Percentiles rank a stretch among this genome's conserved stretches.
Conservation (phyloP, 2,888 invertebrate genomes). For the Synanthedon andrenaeformis region DNA sequence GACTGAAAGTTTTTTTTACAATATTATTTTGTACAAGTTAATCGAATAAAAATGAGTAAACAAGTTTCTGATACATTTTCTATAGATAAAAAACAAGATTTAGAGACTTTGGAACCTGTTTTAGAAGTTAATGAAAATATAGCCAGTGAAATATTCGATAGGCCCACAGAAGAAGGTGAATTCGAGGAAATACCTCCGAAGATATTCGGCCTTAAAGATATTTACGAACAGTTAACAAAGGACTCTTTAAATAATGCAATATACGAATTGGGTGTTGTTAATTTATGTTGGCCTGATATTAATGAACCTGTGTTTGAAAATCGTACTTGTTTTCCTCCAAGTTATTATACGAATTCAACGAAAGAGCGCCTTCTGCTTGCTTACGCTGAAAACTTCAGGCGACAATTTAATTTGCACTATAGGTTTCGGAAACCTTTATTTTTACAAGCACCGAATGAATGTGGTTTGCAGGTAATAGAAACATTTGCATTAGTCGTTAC, state of each 20-base stretch:
- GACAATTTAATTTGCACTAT: conserved; percentile 73
- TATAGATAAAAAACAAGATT: conserved; percentile 27
- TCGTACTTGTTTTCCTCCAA: conserved; percentile 71
- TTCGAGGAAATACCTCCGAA: conserved; percentile 44
- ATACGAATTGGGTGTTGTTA: conserved; percentile 72
- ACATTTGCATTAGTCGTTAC: conserved; percentile 1
- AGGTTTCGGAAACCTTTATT: conserved; percentile 75
- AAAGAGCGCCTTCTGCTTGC: conserved; percentile 80
- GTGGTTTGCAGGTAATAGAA: conserved; percentile 76
- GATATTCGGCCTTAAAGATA: conserved; percentile 41
- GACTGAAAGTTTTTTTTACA: too few relatives aligned
- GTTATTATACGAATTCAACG: conserved; percentile 74
- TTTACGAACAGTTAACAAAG: conserved; percentile 50
- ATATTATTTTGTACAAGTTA: too few relatives aligned
- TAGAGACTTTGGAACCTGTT: conserved; percentile 40
- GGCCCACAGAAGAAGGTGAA: conserved; percentile 32
- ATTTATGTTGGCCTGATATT: conserved; percentile 74
- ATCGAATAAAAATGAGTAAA: too few relatives aligned
- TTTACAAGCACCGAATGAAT: conserved; percentile 81
- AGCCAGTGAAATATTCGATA: conserved; percentile 34
- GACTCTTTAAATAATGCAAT: conserved; percentile 71
- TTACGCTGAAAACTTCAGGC: conserved; percentile 83
- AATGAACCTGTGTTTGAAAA: conserved; percentile 67
- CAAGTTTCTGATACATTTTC: not conserved
- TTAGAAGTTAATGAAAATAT: conserved; percentile 53